phyloP scores from a whole-genome alignment of 2,797 vertebrate genomes.

The Danio albolineatus region DNA sequence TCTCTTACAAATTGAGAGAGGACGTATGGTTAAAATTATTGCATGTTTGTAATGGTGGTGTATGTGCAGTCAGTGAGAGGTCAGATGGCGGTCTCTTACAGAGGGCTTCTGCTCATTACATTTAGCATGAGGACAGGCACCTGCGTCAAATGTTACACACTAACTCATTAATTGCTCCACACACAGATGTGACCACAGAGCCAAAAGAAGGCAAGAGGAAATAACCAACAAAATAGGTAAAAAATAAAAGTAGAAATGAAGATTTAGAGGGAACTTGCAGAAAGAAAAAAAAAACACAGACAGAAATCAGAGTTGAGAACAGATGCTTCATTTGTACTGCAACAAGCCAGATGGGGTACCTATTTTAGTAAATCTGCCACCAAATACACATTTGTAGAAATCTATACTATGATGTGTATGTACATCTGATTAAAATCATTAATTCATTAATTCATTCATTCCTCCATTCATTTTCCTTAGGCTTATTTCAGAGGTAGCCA shows the following conservation, averaged over 20 bases:
- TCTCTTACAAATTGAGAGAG: background rate
- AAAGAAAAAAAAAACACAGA: background rate
- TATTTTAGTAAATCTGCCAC: background rate
- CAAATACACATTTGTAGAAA: background rate
- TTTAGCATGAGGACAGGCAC: slow-evolving; percentile 24
- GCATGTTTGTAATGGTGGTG: background rate
- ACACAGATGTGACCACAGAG: background rate
- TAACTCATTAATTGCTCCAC: slow-evolving; percentile 23
- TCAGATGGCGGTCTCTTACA: slow-evolving; percentile 14
- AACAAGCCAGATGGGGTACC: background rate
- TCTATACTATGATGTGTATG: background rate
- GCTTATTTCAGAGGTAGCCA: too few relatives aligned
- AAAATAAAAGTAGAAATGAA: background rate
- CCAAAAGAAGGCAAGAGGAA: background rate
- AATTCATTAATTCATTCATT: too few relatives aligned
- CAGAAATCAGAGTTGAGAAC: slow-evolving; percentile 2
- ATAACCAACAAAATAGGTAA: background rate
- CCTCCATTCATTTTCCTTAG: too few relatives aligned
- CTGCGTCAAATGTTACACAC: slow-evolving; percentile 30
- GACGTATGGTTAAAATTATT: slow-evolving; percentile 4
- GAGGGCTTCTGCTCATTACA: slow-evolving; percentile 7
- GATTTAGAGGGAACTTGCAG: background rate
- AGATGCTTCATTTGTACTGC: background rate
- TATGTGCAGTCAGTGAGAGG: background rate
- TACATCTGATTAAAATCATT: background rate